Evolutionary conservation across 2,113 vertebrate species (phyloP), one percentile per base, ranked within the genome.

Genomic region (Rhabdornis inornatus): DNA sequence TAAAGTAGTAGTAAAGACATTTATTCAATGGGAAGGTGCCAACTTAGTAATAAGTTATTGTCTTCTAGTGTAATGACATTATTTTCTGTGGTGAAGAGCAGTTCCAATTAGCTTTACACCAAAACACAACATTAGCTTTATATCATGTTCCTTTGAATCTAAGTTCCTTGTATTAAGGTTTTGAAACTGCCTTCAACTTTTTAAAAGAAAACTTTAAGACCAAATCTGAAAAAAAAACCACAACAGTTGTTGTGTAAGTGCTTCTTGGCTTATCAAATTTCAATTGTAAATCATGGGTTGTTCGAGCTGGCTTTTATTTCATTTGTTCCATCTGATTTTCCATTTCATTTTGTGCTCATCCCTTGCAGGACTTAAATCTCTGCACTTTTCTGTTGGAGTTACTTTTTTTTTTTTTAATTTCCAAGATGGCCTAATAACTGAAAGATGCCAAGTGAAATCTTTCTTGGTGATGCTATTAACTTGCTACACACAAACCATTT

Each of bases 401-500:
- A 10, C 0, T 11, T 25, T 44, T 21, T 17, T 71, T 71, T 28
- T 69, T 31, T 44, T 57, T 7, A 6, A 28, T 79, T 79, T 90
- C 35, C 22, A 74, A 15, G 11, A 19, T 76, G 83, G 64, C 77
- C 44, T 75, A 61, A 77, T 94, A 95, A 95, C 87, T 64, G 71
- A 66, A 83, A 81, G 30, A 85, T 74, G 13, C 53, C 8, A 4
- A 64, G 23, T 69, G 44, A 80, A 91, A 17, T 82, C 40, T 89
- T 83, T 75, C 40, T 95, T 18, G 21, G 52, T 50, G 55, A 80
- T 94, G 47, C 19, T 74, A 11, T 83, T 94, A 94, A 95, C 61
- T 97, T 95, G 86, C 71, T 84, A 71, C 68, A 65, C 47, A 61
- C 76, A 95, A 97, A 92, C 64, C 74, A 95, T 97, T 97, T 97